A percentile compares a stretch with the other conserved stretches of the same genome.
Conservation (phyloP, 1,140 invertebrate genomes). For the Temnothorax curvispinosus region DNA sequence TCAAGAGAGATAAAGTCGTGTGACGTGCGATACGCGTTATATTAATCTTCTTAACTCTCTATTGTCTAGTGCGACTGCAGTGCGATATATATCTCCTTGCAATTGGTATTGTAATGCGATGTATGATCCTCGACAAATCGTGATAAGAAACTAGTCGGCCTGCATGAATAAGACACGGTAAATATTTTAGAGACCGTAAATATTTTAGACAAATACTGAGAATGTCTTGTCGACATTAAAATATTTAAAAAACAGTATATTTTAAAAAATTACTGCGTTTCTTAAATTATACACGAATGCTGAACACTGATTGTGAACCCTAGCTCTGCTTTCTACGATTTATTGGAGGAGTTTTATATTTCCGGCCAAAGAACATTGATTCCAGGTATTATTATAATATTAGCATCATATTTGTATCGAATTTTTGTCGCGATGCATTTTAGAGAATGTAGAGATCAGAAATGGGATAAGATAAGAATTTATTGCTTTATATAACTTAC, state of each 20-base stretch:
- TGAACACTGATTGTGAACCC: neutral
- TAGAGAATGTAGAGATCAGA: neutral
- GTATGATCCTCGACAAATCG: neutral
- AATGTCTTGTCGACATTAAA: neutral
- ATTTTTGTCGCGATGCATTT: constrained; percentile 10
- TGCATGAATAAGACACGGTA: neutral
- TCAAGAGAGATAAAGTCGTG: constrained; percentile 13
- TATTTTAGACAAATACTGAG: constrained; percentile 1
- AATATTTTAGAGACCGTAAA: neutral
- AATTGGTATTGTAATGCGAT: neutral
- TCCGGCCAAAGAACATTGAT: neutral
- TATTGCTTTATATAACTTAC: neutral
- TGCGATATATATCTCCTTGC: constrained; percentile 4
- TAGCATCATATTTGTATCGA: neutral
- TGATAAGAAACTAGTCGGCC: neutral
- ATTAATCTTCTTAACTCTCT: constrained; percentile 33
- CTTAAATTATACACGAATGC: neutral
- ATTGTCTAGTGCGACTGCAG: constrained; percentile 12
- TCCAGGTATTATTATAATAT: neutral
- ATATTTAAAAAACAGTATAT: neutral
- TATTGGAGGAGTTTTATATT: neutral
- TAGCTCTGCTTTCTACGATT: neutral
- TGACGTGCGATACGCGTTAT: neutral
- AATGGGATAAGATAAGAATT: neutral
- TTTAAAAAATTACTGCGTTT: neutral